phyloP scores from a whole-genome alignment of 37 sponge, comb jelly and placozoan species.

The Amphimedon queenslandica region DNA sequence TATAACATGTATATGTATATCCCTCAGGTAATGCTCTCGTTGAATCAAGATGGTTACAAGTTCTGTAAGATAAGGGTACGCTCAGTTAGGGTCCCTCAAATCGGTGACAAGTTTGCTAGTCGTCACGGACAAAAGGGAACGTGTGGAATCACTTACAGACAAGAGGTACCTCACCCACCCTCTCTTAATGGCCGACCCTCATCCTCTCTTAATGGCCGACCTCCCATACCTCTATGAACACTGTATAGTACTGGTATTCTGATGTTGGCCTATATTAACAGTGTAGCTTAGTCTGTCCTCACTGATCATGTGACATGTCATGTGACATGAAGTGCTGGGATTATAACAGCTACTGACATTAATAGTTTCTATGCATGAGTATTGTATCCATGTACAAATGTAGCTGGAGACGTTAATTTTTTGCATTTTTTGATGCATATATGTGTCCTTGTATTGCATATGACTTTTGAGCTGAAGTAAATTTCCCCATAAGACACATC shows the following conservation, averaged over 20 bases:
- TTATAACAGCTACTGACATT: no score
- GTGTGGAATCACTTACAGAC: constrained; percentile 95
- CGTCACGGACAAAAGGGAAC: constrained; percentile 99
- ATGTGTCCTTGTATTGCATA: no score
- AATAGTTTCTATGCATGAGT: no score
- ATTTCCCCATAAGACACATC: no score
- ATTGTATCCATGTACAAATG: no score
- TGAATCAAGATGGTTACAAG: constrained; percentile 97
- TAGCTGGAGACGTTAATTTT: no score
- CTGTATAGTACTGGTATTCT: neutral
- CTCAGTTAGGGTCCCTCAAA: constrained; percentile 94
- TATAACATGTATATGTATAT: neutral
- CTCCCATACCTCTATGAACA: neutral
- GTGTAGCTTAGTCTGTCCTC: neutral
- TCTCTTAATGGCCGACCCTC: neutral
- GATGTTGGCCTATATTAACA: neutral
- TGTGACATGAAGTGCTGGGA: neutral
- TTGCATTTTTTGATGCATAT: no score
- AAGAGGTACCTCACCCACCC: constrained; percentile 60
- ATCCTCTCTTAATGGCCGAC: neutral
- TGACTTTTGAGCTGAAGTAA: no score
- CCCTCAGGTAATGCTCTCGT: constrained; percentile 85
- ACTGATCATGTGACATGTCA: neutral
- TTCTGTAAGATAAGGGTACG: constrained; percentile 97
- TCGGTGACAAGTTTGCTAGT: constrained; percentile 99